Evolutionary conservation across 2,113 vertebrate species (phyloP), one percentile per base, ranked within the genome.

Genomic region (Clarias macrocephalus): DNA sequence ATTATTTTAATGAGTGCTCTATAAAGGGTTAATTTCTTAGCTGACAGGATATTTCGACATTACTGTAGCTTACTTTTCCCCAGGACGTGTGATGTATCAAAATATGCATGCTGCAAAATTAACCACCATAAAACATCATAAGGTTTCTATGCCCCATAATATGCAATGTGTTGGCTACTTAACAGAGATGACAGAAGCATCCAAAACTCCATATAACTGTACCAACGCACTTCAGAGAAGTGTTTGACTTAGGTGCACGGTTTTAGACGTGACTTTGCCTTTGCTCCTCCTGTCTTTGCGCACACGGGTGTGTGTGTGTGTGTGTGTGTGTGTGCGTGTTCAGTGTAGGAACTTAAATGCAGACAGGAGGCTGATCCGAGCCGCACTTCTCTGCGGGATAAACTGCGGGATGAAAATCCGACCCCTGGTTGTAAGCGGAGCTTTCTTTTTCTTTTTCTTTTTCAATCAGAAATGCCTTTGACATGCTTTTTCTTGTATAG

Each of bases 331-430:
- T 28, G 60, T 65, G 37, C 52, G 80, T 66, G 81, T 83, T 33
- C 21, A 23, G 83, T 85, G 70, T 85, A 91, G 89, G 92, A 89
- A 91, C 94, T 94, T 93, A 93, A 94, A 94, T 92, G 93, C 89
- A 30, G 92, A 93, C 84, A 88, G 92, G 91, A 77, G 91, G 91
- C 57, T 37, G 83, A 33, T 59, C 70, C 12, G 54, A 85, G 83
- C 56, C 89, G 72, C 88, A 85, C 75, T 88, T 83, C 87, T 83
- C 72, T 73, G 52, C 68, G 54, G 28, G 65, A 60, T n/a, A 82
- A 82, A 62, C n/a, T 56, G 80, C 59, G 33, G 62, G 33, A 83
- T 83, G 62, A 48, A 70, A 66, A 66, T 11, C 21, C 18, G 83
- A 37, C 18, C 75, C 19, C 63, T 68, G 42, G 12, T 18, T 68